These are phyloP conservation scores for Colinus virginianus DNA, from an alignment of 2,113 vertebrate genomes.

Conservation along the genomic window DNA sequence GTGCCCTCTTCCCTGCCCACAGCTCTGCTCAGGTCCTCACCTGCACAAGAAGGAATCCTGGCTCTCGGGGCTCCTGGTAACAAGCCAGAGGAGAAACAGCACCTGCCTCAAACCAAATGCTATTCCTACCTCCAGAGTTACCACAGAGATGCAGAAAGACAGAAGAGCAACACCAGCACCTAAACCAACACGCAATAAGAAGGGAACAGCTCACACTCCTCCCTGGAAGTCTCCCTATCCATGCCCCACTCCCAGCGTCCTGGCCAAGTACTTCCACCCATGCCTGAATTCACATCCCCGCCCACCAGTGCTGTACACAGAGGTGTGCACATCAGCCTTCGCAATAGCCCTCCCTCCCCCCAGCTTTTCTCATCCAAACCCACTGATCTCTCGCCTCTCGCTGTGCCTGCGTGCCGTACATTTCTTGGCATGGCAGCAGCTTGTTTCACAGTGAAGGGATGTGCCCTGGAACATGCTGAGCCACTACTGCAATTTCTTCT, in stretches of 20 bases:
- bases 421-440: constrained; percentile 48
- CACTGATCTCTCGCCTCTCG: background rate
- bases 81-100: background rate
- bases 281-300: background rate
- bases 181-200: background rate
- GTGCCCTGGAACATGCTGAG: background rate
- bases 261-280: constrained; percentile 56
- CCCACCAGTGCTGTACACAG: constrained; percentile 49
- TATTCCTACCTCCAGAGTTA: constrained; percentile 15
- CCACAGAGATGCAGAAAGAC: background rate
- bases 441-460: constrained; percentile 22
- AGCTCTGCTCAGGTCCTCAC: constrained; percentile 3
- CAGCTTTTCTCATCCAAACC: constrained; percentile 7
- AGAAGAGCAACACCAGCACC: constrained; percentile 46
- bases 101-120: background rate
- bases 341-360: constrained; percentile 19
- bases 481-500: constrained; percentile 64
- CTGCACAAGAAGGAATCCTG: background rate
- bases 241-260: constrained; percentile 40
- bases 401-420: background rate
- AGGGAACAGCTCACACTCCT: constrained; percentile 13
- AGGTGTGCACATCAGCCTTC: constrained; percentile 19
- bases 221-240: constrained; percentile 47
- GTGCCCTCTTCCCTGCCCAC: background rate
- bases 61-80: background rate